Percentiles rank a stretch among this genome's conserved stretches.
phyloP scores from a whole-genome alignment of 1,140 invertebrate species.

The Ips typographus region DNA sequence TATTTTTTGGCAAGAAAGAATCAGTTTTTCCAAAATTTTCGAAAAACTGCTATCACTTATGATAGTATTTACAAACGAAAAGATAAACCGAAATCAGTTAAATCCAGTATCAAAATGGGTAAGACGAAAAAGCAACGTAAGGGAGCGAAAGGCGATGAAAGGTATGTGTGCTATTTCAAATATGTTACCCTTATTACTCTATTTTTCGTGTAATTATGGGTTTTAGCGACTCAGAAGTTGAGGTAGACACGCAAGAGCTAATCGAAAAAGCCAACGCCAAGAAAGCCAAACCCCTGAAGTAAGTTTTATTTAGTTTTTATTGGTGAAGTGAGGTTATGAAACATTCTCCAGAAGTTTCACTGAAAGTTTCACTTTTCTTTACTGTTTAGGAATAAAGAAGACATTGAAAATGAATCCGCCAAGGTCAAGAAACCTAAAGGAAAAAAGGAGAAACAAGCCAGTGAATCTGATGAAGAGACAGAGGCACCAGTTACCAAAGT shows the following conservation, averaged over 20 bases:
- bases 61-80: slow-evolving; percentile 37
- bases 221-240: slow-evolving; percentile 46
- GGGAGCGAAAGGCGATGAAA: slow-evolving; percentile 62
- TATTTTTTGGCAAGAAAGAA: slow-evolving; percentile 21
- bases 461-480: slow-evolving; percentile 51
- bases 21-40: slow-evolving; percentile 11
- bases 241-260: slow-evolving; percentile 44
- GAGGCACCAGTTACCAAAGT: slow-evolving; percentile 44
- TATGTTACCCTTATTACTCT: slow-evolving; percentile 34
- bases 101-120: slow-evolving; percentile 58
- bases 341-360: slow-evolving; percentile 9
- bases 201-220: slow-evolving; percentile 35
- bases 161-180: slow-evolving; percentile 51
- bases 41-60: slow-evolving; percentile 34
- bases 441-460: slow-evolving; percentile 51
- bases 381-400: slow-evolving; percentile 42
- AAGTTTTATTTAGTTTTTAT: slow-evolving; percentile 36
- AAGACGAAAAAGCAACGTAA: slow-evolving; percentile 71
- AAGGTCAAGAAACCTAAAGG: slow-evolving; percentile 47
- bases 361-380: neutral
- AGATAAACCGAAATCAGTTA: slow-evolving; percentile 24
- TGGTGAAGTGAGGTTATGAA: slow-evolving; percentile 40
- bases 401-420: slow-evolving; percentile 42
- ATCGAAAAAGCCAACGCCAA: slow-evolving; percentile 43
- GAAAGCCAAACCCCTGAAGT: slow-evolving; percentile 47